phyloP scores from a whole-genome alignment of 2,113 vertebrate species.

The Chlorodrepanis virens region DNA sequence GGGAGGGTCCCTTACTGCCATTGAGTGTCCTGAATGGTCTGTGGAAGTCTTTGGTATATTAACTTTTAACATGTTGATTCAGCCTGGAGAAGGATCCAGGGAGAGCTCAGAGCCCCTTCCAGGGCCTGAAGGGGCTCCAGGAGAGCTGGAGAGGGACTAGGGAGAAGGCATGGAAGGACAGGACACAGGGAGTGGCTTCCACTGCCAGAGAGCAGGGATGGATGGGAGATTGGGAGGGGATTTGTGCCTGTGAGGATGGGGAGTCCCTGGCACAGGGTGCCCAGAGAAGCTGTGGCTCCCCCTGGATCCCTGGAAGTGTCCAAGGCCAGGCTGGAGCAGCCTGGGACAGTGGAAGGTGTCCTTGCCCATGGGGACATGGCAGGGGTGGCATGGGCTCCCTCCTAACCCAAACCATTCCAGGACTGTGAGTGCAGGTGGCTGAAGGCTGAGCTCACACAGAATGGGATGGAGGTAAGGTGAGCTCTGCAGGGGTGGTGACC shows the following conservation, averaged over 20 bases:
- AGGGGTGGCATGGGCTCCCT: not conserved
- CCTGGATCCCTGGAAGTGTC: not conserved
- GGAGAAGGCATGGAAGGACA: fast-evolving
- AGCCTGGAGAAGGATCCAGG: not conserved
- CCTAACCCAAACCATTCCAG: not conserved
- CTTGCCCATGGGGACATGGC: too few relatives aligned
- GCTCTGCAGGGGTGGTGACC: not conserved
- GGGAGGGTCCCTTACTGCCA: not conserved
- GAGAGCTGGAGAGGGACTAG: not conserved
- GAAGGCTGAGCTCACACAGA: not conserved
- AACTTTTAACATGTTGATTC: not conserved
- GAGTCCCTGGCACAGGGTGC: not conserved
- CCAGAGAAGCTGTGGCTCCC: not conserved
- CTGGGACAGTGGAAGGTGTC: fast-evolving
- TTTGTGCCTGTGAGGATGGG: fast-evolving
- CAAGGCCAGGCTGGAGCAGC: fast-evolving
- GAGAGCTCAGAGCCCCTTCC: fast-evolving
- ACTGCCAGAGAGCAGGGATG: not conserved
- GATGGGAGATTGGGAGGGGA: not conserved
- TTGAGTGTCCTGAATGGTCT: not conserved
- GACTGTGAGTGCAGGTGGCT: not conserved
- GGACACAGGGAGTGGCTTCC: not conserved
- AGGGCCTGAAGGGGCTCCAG: not conserved
- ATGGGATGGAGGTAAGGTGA: not conserved
- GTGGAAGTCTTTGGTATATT: not conserved